These are phyloP conservation scores for Choreutis nemorana DNA, from an alignment of 2,888 invertebrate species.

Conservation along the genomic window DNA sequence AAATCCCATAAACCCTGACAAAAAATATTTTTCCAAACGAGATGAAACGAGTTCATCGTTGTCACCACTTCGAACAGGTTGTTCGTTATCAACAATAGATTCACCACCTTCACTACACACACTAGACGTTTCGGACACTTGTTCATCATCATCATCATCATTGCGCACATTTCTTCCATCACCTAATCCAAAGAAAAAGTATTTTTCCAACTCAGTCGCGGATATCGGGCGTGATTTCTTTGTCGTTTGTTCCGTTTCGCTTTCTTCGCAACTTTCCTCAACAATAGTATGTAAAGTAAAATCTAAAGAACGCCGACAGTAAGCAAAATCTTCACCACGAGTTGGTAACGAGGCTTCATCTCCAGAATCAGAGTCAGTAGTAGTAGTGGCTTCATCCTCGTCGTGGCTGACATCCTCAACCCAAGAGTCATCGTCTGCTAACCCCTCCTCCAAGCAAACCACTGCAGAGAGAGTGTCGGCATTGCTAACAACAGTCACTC, in stretches of 20 bases:
- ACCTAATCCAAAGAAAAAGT: constrained; percentile 87
- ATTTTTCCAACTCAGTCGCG: constrained; percentile 87
- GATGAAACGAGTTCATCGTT: constrained; percentile 83
- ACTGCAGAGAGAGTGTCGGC: constrained; percentile 75
- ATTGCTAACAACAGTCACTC: constrained; percentile 75
- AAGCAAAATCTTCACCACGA: constrained; percentile 82
- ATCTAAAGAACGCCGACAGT: constrained; percentile 83
- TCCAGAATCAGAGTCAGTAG: constrained; percentile 73
- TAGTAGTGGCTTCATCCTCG: constrained; percentile 75
- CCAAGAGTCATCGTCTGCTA: constrained; percentile 92
- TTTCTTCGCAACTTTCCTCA: constrained; percentile 95
- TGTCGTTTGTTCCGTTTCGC: constrained; percentile 76
- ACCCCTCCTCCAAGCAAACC: constrained; percentile 82
- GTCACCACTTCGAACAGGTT: constrained; percentile 64
- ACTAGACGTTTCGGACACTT: constrained; percentile 83
- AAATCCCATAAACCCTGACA: constrained; percentile 86
- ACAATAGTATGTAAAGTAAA: constrained; percentile 92
- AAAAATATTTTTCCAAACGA: constrained; percentile 87
- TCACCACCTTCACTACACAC: constrained; percentile 86
- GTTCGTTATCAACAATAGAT: constrained; percentile 70
- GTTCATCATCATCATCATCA: constrained; percentile 69
- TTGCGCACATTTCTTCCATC: constrained; percentile 70
- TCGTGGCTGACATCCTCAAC: constrained; percentile 87
- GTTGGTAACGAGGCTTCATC: constrained; percentile 75
- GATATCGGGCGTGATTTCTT: constrained; percentile 74